Conservation (phyloP, 2,113 vertebrate genomes). For the Fulmarus glacialis region DNA sequence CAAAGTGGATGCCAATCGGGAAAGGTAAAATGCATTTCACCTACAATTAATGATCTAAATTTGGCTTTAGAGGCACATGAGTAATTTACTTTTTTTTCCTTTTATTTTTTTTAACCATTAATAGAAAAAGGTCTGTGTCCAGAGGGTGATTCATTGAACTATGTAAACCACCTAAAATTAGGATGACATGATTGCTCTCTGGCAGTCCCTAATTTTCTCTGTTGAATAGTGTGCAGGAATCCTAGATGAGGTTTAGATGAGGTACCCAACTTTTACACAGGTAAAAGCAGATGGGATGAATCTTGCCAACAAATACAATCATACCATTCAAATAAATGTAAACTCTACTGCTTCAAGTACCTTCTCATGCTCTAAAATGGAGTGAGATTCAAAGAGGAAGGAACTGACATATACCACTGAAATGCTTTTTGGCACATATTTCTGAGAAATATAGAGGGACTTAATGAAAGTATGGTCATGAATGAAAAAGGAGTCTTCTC, state of each 20-base stretch:
- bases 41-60: neutral
- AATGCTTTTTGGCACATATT: neutral
- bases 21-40: neutral
- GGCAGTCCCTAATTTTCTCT: neutral
- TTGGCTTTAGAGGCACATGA: neutral
- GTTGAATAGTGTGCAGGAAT: neutral
- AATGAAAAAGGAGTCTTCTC: neutral
- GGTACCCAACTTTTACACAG: neutral
- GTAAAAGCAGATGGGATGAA: neutral
- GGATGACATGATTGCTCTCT: neutral
- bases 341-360: neutral
- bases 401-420: neutral
- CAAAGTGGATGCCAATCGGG: neutral
- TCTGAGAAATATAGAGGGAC: neutral
- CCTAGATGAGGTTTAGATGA: neutral
- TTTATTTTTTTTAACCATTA: neutral
- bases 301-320: neutral
- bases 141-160: neutral
- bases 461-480: neutral
- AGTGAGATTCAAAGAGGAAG: neutral
- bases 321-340: neutral
- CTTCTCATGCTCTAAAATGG: neutral
- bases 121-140: neutral
- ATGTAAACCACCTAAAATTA: neutral
- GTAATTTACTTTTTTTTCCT: neutral